Evolutionary conservation across 2,888 invertebrate genomes (phyloP), one percentile per base, ranked within the genome.

Genomic region (Chouioia cunea): DNA sequence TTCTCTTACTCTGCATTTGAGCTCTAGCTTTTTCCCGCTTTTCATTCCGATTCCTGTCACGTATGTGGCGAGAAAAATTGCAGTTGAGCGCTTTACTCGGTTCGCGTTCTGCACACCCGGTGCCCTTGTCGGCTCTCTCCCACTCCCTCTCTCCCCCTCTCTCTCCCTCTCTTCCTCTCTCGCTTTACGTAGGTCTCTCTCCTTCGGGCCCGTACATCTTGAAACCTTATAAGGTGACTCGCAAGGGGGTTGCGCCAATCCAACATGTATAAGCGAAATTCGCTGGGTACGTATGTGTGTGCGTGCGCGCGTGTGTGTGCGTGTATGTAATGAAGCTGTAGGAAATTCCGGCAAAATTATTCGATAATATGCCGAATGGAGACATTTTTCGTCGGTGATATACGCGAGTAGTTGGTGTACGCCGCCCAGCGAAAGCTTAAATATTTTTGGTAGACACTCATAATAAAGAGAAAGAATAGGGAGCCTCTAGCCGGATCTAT

Each of bases 41-140:
- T 81, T 81, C 79, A 81, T 84, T 84, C 80, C 78, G 78, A 85
- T 84, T 82, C 85, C 75, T 79, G 85, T 85, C 85, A 85, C 85
- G 85, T 85, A 84, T 84, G 82, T 85, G 81, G 84, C 84, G 85
- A 85, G 84, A 85, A 85, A 85, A 85, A 85, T 85, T 85, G 85
- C 85, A 85, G 85, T 80, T 81, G 83, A 84, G 84, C 85, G 83
- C 84, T 84, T 85, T 84, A 81, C 83, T 80, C 81, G 82, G 81
- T 84, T 82, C 83, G 80, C 82, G 84, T 84, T 85, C 83, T 84
- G 83, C 85, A 83, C 84, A 84, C 81, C 77, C 81, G 81, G 74
- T 77, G 78, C 77, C 74, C 70, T 70, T 65, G 53, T 64, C 62
- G 50, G 65, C 59, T 36, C 50, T 63, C 71, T 65, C 52, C 71